phyloP scores from a whole-genome alignment of 2,113 vertebrate species.

The Isurus oxyrinchus region DNA sequence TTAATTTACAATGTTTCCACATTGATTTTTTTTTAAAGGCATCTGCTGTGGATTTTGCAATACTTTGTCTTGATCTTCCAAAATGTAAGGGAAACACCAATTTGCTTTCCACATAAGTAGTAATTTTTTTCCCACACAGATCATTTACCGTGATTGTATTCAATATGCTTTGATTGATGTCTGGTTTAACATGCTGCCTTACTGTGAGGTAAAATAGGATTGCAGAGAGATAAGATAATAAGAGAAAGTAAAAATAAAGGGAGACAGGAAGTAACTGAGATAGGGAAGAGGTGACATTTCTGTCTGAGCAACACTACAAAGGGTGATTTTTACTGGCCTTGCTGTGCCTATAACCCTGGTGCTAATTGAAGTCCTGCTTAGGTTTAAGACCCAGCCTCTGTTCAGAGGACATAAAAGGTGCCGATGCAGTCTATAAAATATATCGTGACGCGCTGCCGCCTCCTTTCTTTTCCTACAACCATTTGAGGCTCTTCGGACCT shows the following conservation, averaged over 20 bases:
- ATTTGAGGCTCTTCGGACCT: neutral
- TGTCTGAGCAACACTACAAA: neutral
- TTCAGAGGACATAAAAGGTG: neutral
- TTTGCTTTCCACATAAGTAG: neutral
- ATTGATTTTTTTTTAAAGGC: neutral
- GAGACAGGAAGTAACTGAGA: neutral
- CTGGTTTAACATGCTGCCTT: neutral
- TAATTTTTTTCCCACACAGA: neutral
- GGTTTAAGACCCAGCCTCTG: conserved; percentile 2
- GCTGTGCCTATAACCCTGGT: neutral
- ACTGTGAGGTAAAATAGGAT: neutral
- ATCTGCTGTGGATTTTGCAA: neutral
- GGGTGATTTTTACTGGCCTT: neutral
- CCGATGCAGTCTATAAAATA: neutral
- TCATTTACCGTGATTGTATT: neutral
- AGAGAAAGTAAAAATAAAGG: neutral
- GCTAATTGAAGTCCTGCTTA: neutral
- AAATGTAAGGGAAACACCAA: neutral
- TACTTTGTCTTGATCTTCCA: conserved; percentile 16
- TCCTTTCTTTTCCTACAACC: neutral
- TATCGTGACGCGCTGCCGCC: neutral
- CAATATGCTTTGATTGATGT: neutral
- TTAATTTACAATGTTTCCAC: conserved; percentile 13
- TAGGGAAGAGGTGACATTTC: neutral
- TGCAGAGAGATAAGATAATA: neutral